Conservation (phyloP, 2,113 vertebrate genomes). For the Gambusia holbrooki region DNA sequence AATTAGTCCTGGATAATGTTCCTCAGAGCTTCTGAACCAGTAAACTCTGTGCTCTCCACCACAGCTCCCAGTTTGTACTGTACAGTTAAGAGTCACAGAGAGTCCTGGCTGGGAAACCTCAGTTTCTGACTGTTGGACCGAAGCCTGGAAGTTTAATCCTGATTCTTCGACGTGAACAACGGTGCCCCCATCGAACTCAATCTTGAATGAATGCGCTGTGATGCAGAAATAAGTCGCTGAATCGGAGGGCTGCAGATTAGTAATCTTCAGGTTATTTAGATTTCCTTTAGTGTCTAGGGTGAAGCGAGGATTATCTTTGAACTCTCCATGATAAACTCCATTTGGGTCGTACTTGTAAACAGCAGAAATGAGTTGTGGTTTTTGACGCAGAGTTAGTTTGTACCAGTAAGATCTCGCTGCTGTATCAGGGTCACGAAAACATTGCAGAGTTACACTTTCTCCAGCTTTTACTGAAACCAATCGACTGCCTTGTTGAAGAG, state of each 20-base stretch:
- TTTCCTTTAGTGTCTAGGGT: background rate
- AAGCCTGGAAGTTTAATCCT: background rate
- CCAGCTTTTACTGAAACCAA: constrained; percentile 34
- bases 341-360: background rate
- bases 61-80: constrained; percentile 47
- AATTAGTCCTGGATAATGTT: constrained; percentile 48
- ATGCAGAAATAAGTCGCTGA: constrained; percentile 58
- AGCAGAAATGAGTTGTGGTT: constrained; percentile 35
- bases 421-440: background rate
- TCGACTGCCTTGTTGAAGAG: background rate
- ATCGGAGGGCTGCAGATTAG: constrained; percentile 29
- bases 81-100: constrained; percentile 60
- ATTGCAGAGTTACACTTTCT: constrained; percentile 26
- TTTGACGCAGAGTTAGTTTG: constrained; percentile 49
- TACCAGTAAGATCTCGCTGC: constrained; percentile 41
- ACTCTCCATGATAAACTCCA: constrained; percentile 15
- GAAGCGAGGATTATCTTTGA: constrained; percentile 37
- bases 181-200: constrained; percentile 6
- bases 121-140: constrained; percentile 32
- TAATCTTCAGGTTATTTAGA: constrained; percentile 40
- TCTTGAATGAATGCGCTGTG: background rate
- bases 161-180: constrained; percentile 27
- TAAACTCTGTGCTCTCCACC: constrained; percentile 61
- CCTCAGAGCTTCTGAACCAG: constrained; percentile 49
- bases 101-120: constrained; percentile 33